phyloP scores from a whole-genome alignment of 2,113 vertebrate species.

The Marmota monax region DNA sequence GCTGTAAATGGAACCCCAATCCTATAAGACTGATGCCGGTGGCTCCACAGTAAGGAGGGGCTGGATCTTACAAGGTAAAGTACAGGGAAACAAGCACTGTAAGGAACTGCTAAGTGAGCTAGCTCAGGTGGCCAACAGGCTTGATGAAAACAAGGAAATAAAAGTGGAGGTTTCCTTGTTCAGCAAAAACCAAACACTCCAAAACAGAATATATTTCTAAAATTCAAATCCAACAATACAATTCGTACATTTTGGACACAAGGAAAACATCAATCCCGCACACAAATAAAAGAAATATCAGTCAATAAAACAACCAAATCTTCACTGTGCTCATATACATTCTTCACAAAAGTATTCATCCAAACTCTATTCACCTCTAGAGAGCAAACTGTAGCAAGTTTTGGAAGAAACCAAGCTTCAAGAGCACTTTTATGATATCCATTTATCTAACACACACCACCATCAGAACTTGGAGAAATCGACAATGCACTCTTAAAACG shows the following conservation, averaged over 20 bases:
- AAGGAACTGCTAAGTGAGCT: background rate
- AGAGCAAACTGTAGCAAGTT: background rate
- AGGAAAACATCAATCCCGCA: conserved; percentile 21
- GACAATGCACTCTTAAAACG: conserved; percentile 12
- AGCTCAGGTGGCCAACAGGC: background rate
- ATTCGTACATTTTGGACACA: background rate
- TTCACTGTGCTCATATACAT: background rate
- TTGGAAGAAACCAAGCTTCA: conserved; percentile 38
- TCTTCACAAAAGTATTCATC: conserved; percentile 3
- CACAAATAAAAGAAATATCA: conserved; percentile 44
- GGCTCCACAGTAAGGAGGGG: background rate
- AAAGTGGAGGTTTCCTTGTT: conserved; percentile 36
- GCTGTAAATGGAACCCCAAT: background rate
- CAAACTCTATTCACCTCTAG: background rate
- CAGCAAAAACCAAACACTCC: too few species aligned
- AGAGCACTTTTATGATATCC: background rate
- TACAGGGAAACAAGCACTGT: background rate
- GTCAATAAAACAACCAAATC: conserved; percentile 42
- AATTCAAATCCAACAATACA: too few species aligned
- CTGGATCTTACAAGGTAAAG: background rate
- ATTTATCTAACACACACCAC: background rate
- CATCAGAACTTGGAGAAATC: background rate
- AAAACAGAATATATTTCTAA: too few species aligned
- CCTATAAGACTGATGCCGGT: background rate
- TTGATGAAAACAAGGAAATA: background rate